phyloP scores from a whole-genome alignment of 1,140 invertebrate genomes.

The Drosophila pruinosa region DNA sequence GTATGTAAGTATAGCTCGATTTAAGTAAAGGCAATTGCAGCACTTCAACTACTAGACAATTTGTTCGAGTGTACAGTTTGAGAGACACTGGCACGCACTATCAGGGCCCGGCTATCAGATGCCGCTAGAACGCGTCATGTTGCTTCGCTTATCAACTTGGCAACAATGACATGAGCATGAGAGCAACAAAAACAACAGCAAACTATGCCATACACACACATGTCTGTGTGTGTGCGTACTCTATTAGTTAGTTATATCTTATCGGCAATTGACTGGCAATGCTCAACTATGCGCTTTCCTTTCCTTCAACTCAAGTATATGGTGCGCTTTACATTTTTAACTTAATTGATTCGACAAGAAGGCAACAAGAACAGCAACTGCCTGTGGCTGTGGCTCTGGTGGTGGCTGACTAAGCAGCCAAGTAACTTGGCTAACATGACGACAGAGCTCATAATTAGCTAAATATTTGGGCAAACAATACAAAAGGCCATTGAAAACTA shows the following conservation, averaged over 20 bases:
- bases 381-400: background rate
- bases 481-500: conserved; percentile 21
- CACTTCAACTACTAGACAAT: background rate
- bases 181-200: conserved; percentile 28
- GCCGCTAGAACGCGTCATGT: conserved; percentile 42
- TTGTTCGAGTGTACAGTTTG: conserved; percentile 19
- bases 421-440: background rate
- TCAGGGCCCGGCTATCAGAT: conserved; percentile 21
- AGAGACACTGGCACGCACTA: conserved; percentile 6
- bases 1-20: too few species aligned
- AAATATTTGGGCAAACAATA: conserved; percentile 20
- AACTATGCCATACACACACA: conserved; percentile 37
- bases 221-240: conserved; percentile 1
- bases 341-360: conserved; percentile 38
- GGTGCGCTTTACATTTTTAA: conserved; percentile 35
- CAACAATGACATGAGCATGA: conserved; percentile 48
- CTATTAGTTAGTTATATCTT: conserved; percentile 63
- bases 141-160: conserved; percentile 52
- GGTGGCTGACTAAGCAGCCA: background rate
- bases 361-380: conserved; percentile 1
- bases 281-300: conserved; percentile 39
- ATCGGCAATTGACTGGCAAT: conserved; percentile 54
- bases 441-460: conserved; percentile 11
- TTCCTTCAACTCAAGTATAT: conserved; percentile 24
- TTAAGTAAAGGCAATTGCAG: too few species aligned